A percentile compares a stretch with the other conserved stretches of the same genome.
Evolutionary conservation across 1,140 invertebrate genomes (phyloP).

Genomic region (Melitaea cinxia): DNA sequence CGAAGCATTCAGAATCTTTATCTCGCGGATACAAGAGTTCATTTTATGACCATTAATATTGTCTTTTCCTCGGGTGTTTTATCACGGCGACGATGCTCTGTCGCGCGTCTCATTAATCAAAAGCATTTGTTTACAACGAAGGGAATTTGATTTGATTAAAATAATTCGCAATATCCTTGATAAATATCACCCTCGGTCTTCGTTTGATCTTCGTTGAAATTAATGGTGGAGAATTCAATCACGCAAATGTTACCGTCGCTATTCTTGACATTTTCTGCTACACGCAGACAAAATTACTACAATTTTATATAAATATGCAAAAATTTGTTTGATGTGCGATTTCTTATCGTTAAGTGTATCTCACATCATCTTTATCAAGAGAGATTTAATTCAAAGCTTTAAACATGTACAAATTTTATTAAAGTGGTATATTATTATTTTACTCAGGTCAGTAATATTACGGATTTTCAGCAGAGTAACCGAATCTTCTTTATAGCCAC

Average conservation of each 20-base stretch:
- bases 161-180: conserved; percentile 82
- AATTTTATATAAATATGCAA: conserved; percentile 5
- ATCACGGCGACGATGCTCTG: conserved; percentile 77
- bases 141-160: conserved; percentile 82
- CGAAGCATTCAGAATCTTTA: conserved; percentile 77
- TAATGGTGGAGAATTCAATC: conserved; percentile 80
- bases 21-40: conserved; percentile 79
- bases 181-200: conserved; percentile 81
- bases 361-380: too few species aligned
- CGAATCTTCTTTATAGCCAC: too few species aligned
- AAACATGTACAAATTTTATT: too few species aligned
- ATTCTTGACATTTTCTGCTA: conserved; percentile 50
- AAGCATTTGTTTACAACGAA: conserved; percentile 82
- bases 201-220: conserved; percentile 80
- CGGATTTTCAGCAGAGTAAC: too few species aligned
- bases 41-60: conserved; percentile 82
- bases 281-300: conserved; percentile 19
- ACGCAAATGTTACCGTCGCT: conserved; percentile 65
- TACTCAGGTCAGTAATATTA: too few species aligned
- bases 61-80: conserved; percentile 77
- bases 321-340: background rate
- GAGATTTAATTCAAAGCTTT: too few species aligned
- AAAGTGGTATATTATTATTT: too few species aligned
- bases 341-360: too few species aligned
- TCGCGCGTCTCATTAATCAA: conserved; percentile 81